phyloP scores from a whole-genome alignment of 1,140 invertebrate genomes.

The Aplysia californica region DNA sequence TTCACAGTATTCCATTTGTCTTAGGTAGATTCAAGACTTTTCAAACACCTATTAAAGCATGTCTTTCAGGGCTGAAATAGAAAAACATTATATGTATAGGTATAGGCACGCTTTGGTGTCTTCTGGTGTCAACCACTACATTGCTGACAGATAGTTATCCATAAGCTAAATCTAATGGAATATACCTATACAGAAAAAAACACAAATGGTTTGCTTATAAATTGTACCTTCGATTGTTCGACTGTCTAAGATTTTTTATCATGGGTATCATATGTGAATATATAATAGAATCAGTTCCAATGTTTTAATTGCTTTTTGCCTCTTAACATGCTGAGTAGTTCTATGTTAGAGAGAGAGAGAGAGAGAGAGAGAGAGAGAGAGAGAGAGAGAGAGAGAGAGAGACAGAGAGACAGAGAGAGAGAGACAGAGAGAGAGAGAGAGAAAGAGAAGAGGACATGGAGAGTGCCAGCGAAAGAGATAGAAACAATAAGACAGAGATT shows the following conservation, averaged over 20 bases:
- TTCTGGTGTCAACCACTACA: background rate
- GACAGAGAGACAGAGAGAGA: slow-evolving; percentile 6
- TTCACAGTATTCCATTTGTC: background rate
- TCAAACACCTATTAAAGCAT: background rate
- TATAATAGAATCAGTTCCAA: background rate
- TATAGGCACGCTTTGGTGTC: background rate
- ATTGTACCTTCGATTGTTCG: no score
- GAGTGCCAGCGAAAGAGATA: background rate
- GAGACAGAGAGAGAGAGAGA: background rate
- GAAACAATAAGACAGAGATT: background rate
- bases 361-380: slow-evolving; percentile 1
- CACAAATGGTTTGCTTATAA: background rate
- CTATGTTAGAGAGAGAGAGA: background rate
- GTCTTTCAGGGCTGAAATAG: background rate
- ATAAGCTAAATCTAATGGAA: background rate
- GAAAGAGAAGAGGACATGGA: background rate
- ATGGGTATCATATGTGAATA: no score
- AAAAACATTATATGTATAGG: background rate
- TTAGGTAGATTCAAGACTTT: background rate
- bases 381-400: background rate
- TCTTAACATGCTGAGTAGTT: background rate
- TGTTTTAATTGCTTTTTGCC: background rate
- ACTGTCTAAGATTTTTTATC: no score
- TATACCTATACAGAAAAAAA: background rate
- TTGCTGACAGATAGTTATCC: background rate